These are phyloP conservation scores for Drosophila nasuta DNA, from an alignment of 1,140 invertebrate genomes.

Conservation along the genomic window DNA sequence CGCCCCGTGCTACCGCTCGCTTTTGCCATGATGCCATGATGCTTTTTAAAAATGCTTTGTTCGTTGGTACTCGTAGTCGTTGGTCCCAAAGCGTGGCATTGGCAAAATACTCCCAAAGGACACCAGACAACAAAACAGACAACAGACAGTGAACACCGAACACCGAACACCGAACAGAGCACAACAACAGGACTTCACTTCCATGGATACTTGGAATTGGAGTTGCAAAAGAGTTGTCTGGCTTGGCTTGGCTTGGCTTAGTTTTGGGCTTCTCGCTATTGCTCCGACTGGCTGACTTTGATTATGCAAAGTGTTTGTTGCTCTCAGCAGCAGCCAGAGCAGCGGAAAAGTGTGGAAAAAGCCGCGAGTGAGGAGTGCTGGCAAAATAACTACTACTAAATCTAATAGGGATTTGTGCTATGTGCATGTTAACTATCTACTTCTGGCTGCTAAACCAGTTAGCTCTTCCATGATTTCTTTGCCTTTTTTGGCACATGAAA, in stretches of 20 bases:
- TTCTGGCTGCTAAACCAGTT: conserved; percentile 14
- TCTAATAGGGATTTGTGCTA: conserved; percentile 37
- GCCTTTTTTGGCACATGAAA: neutral
- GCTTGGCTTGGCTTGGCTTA: conserved; percentile 7
- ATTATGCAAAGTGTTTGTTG: conserved; percentile 48
- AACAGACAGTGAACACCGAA: neutral
- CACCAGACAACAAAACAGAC: conserved; percentile 12
- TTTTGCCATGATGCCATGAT: neutral
- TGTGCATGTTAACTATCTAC: conserved; percentile 20
- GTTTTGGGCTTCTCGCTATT: neutral
- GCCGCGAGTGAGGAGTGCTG: conserved; percentile 1
- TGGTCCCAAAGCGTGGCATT: conserved; percentile 26
- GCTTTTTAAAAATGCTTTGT: conserved; percentile 20
- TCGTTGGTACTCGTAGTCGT: neutral
- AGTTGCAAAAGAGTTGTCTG: neutral
- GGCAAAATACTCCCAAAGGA: conserved; percentile 28
- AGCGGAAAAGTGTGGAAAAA: conserved; percentile 14
- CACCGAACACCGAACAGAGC: neutral
- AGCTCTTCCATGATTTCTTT: conserved; percentile 7
- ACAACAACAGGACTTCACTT: conserved; percentile 10
- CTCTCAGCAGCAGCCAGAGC: conserved; percentile 6
- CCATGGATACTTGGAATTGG: neutral
- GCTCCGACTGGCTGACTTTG: conserved; percentile 31
- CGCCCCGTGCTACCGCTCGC: neutral
- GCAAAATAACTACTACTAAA: conserved; percentile 23